phyloP scores from a whole-genome alignment of 2,113 vertebrate species.

The Echinops telfairi region DNA sequence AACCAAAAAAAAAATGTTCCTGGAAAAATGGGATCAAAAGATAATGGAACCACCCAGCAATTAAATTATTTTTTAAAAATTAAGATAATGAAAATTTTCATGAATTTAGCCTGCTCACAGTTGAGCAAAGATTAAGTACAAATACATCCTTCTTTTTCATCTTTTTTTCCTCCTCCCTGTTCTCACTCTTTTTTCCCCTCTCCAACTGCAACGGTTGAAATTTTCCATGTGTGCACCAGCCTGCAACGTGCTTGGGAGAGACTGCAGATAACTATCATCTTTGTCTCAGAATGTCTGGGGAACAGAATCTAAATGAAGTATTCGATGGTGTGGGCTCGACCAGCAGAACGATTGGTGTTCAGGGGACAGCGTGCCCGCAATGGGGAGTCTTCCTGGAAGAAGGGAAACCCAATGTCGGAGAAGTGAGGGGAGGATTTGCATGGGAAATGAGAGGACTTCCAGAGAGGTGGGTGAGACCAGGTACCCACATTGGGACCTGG shows the following conservation, averaged over 20 bases:
- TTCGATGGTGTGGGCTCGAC: too few relatives aligned
- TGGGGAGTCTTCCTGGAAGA: too few relatives aligned
- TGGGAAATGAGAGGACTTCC: neutral
- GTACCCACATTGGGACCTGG: fast-evolving
- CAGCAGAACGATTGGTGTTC: neutral
- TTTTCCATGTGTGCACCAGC: neutral
- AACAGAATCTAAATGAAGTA: neutral
- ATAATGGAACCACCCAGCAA: too few relatives aligned
- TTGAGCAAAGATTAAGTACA: too few relatives aligned
- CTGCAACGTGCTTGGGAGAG: neutral
- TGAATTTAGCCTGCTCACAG: too few relatives aligned
- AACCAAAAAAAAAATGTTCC: too few relatives aligned
- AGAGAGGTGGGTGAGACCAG: neutral
- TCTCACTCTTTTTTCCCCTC: neutral
- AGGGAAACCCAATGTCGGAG: neutral
- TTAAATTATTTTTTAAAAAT: too few relatives aligned
- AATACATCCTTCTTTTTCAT: neutral
- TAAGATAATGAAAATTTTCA: too few relatives aligned
- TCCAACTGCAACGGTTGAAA: neutral
- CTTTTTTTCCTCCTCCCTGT: neutral
- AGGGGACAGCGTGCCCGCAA: fast-evolving
- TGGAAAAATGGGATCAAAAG: too few relatives aligned
- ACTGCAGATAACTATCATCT: neutral
- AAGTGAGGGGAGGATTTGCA: neutral
- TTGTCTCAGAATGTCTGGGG: neutral